Evolutionary conservation across 2,888 invertebrate genomes (phyloP).

Genomic region (Rhagonycha lutea): DNA sequence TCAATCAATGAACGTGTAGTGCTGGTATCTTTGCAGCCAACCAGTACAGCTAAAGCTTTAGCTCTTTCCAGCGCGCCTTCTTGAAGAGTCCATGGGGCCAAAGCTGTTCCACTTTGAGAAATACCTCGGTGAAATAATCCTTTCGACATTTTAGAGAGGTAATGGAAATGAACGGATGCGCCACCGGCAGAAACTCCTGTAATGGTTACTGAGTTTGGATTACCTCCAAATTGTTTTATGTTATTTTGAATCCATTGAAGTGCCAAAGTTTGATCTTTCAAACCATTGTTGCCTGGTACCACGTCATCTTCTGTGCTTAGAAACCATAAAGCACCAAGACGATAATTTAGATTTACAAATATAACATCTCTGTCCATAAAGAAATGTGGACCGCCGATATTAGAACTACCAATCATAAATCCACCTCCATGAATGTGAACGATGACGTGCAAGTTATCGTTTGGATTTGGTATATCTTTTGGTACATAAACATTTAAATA

Average conservation of each 20-base stretch:
- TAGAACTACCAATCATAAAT: conserved; percentile 2
- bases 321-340: not conserved
- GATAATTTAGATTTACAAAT: too few relatives aligned
- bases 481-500: not conserved
- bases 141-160: conserved; percentile 62
- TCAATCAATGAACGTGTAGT: conserved; percentile 56
- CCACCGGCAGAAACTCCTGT: conserved; percentile 72
- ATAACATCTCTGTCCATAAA: conserved; percentile 5
- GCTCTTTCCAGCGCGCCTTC: conserved; percentile 63
- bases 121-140: conserved; percentile 61
- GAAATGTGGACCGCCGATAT: not conserved
- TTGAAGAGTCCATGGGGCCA: conserved; percentile 60
- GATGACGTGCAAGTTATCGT: conserved; percentile 8
- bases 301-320: not conserved
- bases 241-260: conserved; percentile 61
- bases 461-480: not conserved
- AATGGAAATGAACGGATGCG: conserved; percentile 72
- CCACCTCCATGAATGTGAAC: conserved; percentile 15
- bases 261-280: conserved; percentile 69
- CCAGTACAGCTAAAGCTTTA: conserved; percentile 58
- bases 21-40: conserved; percentile 62
- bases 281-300: not conserved
- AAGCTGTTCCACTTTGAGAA: conserved; percentile 68
- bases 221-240: conserved; percentile 56
- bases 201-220: conserved; percentile 66